Percentiles rank a stretch among this genome's conserved stretches.
These are phyloP conservation scores for Cylindroiulus punctatus DNA, from an alignment of 2,888 invertebrate genomes.

Conservation along the genomic window DNA sequence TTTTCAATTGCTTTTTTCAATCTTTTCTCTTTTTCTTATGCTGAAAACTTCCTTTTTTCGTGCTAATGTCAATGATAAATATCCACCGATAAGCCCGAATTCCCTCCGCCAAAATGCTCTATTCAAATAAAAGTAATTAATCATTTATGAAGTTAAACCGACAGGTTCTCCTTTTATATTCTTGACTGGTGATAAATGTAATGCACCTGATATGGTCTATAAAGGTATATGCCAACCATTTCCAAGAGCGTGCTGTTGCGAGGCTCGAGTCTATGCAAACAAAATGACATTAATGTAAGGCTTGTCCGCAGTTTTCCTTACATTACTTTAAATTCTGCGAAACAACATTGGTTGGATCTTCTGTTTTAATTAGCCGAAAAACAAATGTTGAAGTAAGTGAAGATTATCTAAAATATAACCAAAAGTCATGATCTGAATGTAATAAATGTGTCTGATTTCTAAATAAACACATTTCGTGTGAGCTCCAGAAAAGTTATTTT, in stretches of 20 bases:
- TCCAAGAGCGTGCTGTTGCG: not conserved
- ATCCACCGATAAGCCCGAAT: conserved; percentile 27
- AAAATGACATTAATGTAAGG: not conserved
- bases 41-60: not conserved
- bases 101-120: conserved; percentile 14
- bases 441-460: no score
- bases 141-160: conserved; percentile 50
- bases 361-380: no score
- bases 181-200: conserved; percentile 44
- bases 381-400: no score
- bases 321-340: not conserved
- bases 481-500: no score
- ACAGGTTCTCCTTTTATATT: conserved; percentile 46
- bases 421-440: no score
- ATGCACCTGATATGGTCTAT: conserved; percentile 20
- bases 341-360: no score
- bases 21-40: not conserved
- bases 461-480: no score
- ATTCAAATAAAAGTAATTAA: conserved; percentile 54
- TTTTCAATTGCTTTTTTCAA: not conserved
- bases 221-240: conserved; percentile 1
- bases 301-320: not conserved
- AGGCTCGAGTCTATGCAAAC: not conserved
- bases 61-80: conserved; percentile 29
- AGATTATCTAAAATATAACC: no score